Evolutionary conservation across 1,140 invertebrate species (phyloP).

Genomic region (Plectrocnemia conspersa): DNA sequence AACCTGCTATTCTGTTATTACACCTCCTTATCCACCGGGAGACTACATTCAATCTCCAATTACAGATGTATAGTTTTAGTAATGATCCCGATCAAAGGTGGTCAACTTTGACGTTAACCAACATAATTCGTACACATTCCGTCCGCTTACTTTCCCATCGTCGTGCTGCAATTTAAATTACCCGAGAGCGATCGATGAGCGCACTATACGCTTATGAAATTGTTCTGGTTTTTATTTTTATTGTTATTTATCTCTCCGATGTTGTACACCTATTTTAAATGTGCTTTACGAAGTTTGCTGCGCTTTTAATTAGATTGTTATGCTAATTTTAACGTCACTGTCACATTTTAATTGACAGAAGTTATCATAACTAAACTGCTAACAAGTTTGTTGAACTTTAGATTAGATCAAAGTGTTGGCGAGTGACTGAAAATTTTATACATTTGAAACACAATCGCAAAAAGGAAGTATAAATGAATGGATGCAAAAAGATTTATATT

Average conservation of each 20-base stretch:
- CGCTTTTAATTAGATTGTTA: not conserved
- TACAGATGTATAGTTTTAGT: slow-evolving; percentile 31
- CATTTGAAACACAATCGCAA: too few species aligned
- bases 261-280: not conserved
- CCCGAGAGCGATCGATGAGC: not conserved
- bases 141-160: not conserved
- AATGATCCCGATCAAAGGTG: slow-evolving; percentile 24
- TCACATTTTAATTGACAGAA: too few species aligned
- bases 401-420: not conserved
- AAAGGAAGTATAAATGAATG: too few species aligned
- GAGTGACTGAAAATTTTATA: too few species aligned
- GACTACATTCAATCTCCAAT: slow-evolving; percentile 25
- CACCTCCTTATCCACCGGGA: slow-evolving; percentile 26
- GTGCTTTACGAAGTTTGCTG: not conserved
- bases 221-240: not conserved
- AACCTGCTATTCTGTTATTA: slow-evolving; percentile 25
- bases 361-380: too few species aligned
- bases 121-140: not conserved
- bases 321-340: too few species aligned
- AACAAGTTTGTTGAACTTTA: not conserved
- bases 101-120: slow-evolving; percentile 5
- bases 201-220: slow-evolving; percentile 1
- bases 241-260: not conserved
- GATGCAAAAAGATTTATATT: too few species aligned
- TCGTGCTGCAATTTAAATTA: not conserved